Evolutionary conservation across 1,140 invertebrate genomes (phyloP), one percentile per base, ranked within the genome.

Genomic region (Apis laboriosa): DNA sequence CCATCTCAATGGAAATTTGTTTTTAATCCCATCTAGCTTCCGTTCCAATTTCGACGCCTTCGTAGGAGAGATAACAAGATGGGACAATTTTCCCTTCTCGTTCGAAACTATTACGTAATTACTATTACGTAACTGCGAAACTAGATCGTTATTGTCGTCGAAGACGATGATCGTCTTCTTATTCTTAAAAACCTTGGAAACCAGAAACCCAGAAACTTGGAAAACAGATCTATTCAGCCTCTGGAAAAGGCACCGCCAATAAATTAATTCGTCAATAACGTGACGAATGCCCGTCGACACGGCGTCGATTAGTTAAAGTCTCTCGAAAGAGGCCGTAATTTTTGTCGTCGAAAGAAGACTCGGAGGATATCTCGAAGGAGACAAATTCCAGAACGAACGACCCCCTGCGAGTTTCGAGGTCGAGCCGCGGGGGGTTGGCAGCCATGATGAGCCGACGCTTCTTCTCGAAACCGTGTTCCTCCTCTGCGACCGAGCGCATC

Each of bases 391-490:
- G 84, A 84, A 87, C 88, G 86, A 84, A 84, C 89, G 88, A 85
- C 88, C 87, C 85, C 90, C 88, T 84, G 86, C 77, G 90, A 91
- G 51, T 82, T 83, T 90, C 84, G 90, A 93, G 91, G 92, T 88
- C 87, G 80, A 91, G 84, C 91, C 85, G 87, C 91, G 87, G 92
- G 92, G 88, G 89, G 86, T 90, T 92, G 90, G 90, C 91, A 92
- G 85, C 88, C 90, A 91, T 92, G 93, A 94, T 92, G 92, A 92
- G 89, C 84, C 90, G 85, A 90, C 7, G 8, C 80, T 79, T 7
- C 73, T 90, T 80, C 87, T 88, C 84, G 75, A 86, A 84, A 83
- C 73, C 77, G 83, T 7, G 34, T 43, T 90, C 89, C 87, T 86
- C 86, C 86, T 84, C 82, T 75, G 77, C 82, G 84, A 84, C 71